Conservation (phyloP, 1,140 invertebrate species). For the Cydia pomonella region DNA sequence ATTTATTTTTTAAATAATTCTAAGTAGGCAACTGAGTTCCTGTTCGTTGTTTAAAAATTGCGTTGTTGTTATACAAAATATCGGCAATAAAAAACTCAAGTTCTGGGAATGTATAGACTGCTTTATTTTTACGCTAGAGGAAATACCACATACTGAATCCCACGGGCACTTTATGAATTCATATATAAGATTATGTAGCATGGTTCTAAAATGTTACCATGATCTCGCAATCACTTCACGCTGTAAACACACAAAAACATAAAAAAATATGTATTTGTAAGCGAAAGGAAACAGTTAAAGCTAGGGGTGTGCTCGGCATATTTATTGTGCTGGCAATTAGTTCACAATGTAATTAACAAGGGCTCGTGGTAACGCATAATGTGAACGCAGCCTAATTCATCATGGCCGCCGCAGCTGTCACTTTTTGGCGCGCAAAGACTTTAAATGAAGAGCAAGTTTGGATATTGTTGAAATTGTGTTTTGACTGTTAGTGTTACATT, state of each 20-base stretch:
- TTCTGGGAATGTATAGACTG: no score
- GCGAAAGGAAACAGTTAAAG: not conserved
- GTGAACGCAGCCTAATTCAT: slow-evolving; percentile 41
- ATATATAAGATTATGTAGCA: no score
- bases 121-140: no score
- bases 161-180: no score
- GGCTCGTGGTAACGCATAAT: slow-evolving; percentile 63
- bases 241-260: not conserved
- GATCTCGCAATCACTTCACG: not conserved
- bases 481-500: slow-evolving; percentile 3
- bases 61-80: no score
- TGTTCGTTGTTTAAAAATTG: no score
- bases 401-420: slow-evolving; percentile 60
- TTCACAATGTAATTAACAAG: slow-evolving; percentile 57
- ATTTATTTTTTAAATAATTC: not conserved
- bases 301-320: slow-evolving; percentile 38
- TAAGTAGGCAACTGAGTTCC: not conserved
- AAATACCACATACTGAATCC: no score
- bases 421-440: slow-evolving; percentile 54
- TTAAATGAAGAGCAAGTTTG: slow-evolving; percentile 44
- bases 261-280: slow-evolving; percentile 8
- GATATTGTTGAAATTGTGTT: slow-evolving; percentile 13
- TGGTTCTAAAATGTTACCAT: not conserved
- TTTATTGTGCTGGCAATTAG: slow-evolving; percentile 61
- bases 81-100: no score